Percentiles rank a stretch among this genome's conserved stretches.
These are phyloP conservation scores for Andrena minutula DNA, from an alignment of 2,888 invertebrate genomes.

Conservation along the genomic window DNA sequence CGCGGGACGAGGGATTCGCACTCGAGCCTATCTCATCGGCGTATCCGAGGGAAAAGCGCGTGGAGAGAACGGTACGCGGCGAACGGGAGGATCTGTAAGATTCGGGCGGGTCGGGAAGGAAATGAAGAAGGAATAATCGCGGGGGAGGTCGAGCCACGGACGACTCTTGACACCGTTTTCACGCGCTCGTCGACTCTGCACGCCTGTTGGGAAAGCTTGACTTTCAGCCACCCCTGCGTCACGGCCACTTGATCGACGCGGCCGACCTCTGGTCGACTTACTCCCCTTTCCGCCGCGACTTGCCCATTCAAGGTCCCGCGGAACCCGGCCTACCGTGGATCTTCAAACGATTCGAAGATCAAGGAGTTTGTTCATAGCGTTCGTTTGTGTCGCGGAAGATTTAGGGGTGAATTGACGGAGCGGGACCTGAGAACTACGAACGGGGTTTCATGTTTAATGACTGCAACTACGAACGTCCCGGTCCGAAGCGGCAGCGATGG, in stretches of 20 bases:
- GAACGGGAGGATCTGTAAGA: background rate
- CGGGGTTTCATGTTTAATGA: background rate
- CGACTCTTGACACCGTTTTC: slow-evolving; percentile 53
- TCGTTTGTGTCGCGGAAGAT: no score
- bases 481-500: background rate
- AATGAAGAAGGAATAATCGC: slow-evolving; percentile 8
- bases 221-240: slow-evolving; percentile 45
- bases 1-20: background rate
- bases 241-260: slow-evolving; percentile 35
- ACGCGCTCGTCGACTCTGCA: slow-evolving; percentile 10
- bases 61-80: slow-evolving; percentile 4
- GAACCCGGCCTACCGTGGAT: background rate
- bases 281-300: background rate
- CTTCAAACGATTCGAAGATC: background rate
- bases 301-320: slow-evolving; percentile 13
- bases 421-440: no score
- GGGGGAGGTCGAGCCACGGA: slow-evolving; percentile 23
- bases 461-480: background rate
- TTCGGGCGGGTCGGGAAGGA: background rate
- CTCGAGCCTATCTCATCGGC: slow-evolving; percentile 31
- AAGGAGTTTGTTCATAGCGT: no score
- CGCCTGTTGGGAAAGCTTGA: slow-evolving; percentile 35
- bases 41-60: slow-evolving; percentile 24
- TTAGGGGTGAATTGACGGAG: no score
- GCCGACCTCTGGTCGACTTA: slow-evolving; percentile 14